Conservation (phyloP, 2,113 vertebrate genomes). For the Balaenoptera acutorostrata region DNA sequence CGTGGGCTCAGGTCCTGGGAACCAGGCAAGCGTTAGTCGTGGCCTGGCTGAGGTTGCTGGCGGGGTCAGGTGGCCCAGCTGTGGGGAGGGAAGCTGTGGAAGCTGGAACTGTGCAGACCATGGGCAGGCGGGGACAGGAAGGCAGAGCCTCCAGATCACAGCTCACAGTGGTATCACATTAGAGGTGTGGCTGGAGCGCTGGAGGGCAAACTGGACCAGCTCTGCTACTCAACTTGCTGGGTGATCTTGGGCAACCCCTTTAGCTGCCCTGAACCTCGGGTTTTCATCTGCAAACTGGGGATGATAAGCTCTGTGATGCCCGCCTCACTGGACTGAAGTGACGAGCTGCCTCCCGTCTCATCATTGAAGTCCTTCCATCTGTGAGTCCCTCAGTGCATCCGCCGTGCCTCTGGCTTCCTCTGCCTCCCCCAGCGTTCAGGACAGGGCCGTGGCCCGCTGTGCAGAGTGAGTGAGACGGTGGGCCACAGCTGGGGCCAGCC, state of each 20-base stretch:
- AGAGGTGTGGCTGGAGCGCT: background rate
- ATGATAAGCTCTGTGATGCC: background rate
- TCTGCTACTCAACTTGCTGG: background rate
- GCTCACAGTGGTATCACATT: background rate
- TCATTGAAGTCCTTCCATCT: background rate
- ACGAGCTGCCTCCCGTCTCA: background rate
- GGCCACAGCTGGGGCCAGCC: constrained; percentile 11
- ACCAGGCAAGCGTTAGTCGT: background rate
- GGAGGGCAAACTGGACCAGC: background rate
- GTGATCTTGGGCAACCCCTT: background rate
- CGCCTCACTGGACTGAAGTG: background rate
- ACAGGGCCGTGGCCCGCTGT: background rate
- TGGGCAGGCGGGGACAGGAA: background rate
- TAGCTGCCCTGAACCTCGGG: background rate
- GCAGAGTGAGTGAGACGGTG: background rate
- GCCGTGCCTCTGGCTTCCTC: background rate
- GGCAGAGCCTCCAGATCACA: background rate
- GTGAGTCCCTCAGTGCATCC: background rate
- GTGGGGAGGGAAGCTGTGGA: background rate
- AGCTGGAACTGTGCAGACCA: background rate
- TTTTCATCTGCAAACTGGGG: background rate
- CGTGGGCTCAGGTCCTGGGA: background rate
- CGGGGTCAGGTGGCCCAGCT: background rate
- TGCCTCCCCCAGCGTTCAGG: background rate
- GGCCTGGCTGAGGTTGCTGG: background rate